Base-by-base conservation (phyloP, 2,113 vertebrate species). In the Tragelaphus strepsiceros region DNA sequence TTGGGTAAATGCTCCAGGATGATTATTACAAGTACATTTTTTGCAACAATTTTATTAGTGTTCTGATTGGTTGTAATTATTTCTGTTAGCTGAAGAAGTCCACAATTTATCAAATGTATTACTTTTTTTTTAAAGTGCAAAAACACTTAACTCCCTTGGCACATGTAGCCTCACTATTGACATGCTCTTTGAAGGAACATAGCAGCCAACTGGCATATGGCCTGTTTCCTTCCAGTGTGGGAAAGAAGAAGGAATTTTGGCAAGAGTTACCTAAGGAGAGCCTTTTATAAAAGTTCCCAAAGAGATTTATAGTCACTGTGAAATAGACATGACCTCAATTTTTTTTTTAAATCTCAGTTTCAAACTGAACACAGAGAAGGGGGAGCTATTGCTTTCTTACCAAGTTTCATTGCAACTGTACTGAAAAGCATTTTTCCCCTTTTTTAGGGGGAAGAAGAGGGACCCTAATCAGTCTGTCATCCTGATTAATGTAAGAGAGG, bases 211-310 rank as follows among this genome's bases (percentile, higher is more conserved):
- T 98, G 98, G 97, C 98, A 84, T 56, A 24, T 83, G 92, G 96
- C 98, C 97, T 77, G 53, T 90, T 97, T 98, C 90, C 77, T 98
- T 98, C 97, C 90, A 98, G 58, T 94, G 98, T 96, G 98, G 91
- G 96, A 97, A 96, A 97, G 95, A 90, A 98, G 85, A 97, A 88
- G 91, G 97, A 98, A 94, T 97, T 97, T 98, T 97, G 96, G 97
- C 98, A 97, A 95, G 93, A 95, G 88, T 77, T 67, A 58, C 74
- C 56, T 91, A 97, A 95, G 85, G 85, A 97, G 83, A 91, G 88
- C 56, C 82, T 97, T 97, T 97, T 93, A 93, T 92, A 84, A 98
- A 97, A 93, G 93, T 97, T 98, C 78, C 93, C 93, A 87, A 84
- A 96, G 91, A 95, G 81, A 97, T 96, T 97, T 97, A 92, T 96